Base-by-base conservation (phyloP, 2,888 invertebrate genomes). In the Zelleria hepariella region DNA sequence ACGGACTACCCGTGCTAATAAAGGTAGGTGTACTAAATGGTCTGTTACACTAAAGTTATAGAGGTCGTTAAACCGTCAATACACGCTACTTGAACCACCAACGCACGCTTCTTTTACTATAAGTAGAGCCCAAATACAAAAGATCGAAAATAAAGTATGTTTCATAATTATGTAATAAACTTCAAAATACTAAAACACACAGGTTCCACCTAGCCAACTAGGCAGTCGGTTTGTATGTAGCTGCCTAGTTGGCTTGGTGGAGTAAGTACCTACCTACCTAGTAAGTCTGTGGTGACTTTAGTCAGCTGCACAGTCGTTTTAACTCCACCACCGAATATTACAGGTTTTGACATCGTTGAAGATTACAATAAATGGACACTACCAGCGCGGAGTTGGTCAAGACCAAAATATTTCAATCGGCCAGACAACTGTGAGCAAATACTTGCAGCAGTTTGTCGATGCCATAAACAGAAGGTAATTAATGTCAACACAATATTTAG, bases 391-490 rank as follows among this genome's bases (percentile, higher is more conserved):
- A 5, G 48, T 48, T 5, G 57, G 59, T n/a, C 59, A 59, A 56
- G 32, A 56, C 51, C 59, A 56, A 32, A 49, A 18, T 8, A 5
- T 59, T 5, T 47, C 47, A 21, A 56, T 59, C 5, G 59, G 24
- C 27, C 59, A 59, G 21, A 59, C 56, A n/a, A 59, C 59, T 1
- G 54, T 59, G 15, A 59, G 59, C 21, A 59, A 55, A 59, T 59
- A 54, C 20, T n/a, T 54, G 47, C 15, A 20, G 4, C 59, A 56
- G 32, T 55, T 56, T 51, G 48, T 51, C 20, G 21, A 49, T 26
- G 59, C 59, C 18, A 49, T 59, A 7, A 32, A 55, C n/a, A 59
- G 27, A 27, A 32, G 25, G 59, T 59, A 49, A 48, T 55, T 56
- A 27, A 18, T 21, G 2, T 49, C 10, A 24, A 49, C 1, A 49